Percentiles rank a stretch among this genome's conserved stretches.
phyloP scores from a whole-genome alignment of 2,113 vertebrate genomes.

The Mellivora capensis region DNA sequence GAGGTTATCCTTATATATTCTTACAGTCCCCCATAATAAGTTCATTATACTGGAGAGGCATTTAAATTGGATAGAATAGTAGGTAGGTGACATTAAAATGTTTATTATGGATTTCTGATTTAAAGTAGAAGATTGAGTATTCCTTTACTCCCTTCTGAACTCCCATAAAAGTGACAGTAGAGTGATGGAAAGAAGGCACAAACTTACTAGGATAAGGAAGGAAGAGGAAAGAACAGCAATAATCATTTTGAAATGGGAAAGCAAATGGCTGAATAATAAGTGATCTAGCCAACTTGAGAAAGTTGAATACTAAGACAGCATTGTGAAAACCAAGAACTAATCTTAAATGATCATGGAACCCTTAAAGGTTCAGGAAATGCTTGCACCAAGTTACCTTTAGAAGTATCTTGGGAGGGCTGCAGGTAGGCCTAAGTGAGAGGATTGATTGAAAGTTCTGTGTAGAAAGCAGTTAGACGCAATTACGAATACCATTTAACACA shows the following conservation, averaged over 20 bases:
- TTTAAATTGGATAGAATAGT: not conserved
- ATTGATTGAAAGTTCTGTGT: conserved; percentile 22
- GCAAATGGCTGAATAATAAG: not conserved
- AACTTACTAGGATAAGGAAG: not conserved
- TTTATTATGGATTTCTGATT: conserved; percentile 31
- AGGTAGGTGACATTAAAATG: not conserved
- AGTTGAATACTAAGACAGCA: not conserved
- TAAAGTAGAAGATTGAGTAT: not conserved
- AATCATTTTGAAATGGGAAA: not conserved
- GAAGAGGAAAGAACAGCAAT: not conserved
- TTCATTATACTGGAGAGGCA: not conserved
- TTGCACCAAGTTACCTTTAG: not conserved
- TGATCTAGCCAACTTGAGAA: not conserved
- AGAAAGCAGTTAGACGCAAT: not conserved
- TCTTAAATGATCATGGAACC: not conserved
- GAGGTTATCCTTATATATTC: not conserved
- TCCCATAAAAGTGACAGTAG: not conserved
- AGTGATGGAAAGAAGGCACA: not conserved
- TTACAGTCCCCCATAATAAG: not conserved
- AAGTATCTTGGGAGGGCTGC: not conserved
- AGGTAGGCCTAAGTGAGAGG: not conserved
- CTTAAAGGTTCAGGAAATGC: not conserved
- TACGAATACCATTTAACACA: not conserved
- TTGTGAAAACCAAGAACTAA: not conserved
- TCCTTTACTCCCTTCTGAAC: not conserved